A percentile compares a stretch with the other conserved stretches of the same genome.
These are phyloP conservation scores for Ranitomeya imitator DNA, from an alignment of 2,113 vertebrate species.

Conservation along the genomic window DNA sequence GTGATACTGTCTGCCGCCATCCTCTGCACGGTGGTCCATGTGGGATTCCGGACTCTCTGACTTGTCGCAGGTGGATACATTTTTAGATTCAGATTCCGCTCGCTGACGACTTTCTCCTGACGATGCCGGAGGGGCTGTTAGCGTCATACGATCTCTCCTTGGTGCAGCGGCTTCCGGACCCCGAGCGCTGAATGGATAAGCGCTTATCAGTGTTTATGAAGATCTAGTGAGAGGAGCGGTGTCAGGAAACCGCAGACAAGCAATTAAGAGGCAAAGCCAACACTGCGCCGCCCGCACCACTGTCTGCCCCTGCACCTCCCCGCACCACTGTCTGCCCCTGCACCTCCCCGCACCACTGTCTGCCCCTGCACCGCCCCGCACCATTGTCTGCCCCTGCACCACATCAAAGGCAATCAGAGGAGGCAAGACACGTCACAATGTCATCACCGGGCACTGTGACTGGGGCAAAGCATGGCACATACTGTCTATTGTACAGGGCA, in stretches of 20 bases:
- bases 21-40: too few species aligned
- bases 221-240: conserved; percentile 22
- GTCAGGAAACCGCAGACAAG: conserved; percentile 34
- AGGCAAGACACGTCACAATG: not conserved
- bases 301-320: not conserved
- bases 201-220: not conserved
- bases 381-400: not conserved
- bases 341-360: too few species aligned
- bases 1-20: too few species aligned
- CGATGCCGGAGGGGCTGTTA: not conserved
- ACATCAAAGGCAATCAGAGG: conserved; percentile 30
- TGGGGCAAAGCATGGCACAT: not conserved
- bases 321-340: not conserved
- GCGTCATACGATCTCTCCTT: not conserved
- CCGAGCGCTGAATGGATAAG: not conserved
- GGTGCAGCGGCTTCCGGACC: conserved; percentile 5
- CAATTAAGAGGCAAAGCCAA: not conserved
- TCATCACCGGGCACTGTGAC: not conserved
- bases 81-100: not conserved
- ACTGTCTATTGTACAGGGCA: not conserved
- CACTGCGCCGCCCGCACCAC: not conserved
- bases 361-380: not conserved
- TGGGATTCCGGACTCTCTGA: not conserved
- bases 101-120: not conserved
- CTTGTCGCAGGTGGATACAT: not conserved